Percentiles rank a stretch among this genome's conserved stretches.
Evolutionary conservation across 2,113 vertebrate genomes (phyloP).

Genomic region (Hemibagrus wyckioides): DNA sequence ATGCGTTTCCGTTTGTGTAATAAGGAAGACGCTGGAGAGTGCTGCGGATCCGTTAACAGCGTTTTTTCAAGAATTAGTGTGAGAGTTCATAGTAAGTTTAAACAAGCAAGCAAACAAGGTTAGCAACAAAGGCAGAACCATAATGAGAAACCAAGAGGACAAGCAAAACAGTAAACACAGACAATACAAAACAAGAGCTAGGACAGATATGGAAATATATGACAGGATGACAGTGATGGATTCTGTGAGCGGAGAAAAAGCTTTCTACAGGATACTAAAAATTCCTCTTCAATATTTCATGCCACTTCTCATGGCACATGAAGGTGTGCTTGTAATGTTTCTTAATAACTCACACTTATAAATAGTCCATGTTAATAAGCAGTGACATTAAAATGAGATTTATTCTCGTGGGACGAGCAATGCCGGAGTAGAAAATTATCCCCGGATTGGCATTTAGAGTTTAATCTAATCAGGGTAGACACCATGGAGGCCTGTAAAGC

Average conservation of each 20-base stretch:
- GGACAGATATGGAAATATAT: background rate
- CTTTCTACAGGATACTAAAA: background rate
- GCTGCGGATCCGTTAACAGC: background rate
- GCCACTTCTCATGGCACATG: constrained; percentile 26
- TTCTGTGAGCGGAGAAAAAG: background rate
- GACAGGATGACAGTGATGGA: background rate
- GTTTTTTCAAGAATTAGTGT: background rate
- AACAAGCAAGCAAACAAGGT: constrained; percentile 1
- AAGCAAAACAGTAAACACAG: background rate
- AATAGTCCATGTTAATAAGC: constrained; percentile 57
- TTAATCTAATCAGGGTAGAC: constrained; percentile 55
- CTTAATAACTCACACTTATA: constrained; percentile 55
- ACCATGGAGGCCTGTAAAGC: constrained; percentile 45
- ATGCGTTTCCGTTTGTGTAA: background rate
- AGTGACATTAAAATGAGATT: constrained; percentile 57
- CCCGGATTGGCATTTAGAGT: constrained; percentile 56
- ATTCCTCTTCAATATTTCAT: constrained; percentile 8
- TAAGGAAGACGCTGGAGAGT: background rate
- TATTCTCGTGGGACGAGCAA: constrained; percentile 50
- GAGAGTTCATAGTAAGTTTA: constrained; percentile 1
- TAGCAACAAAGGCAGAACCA: background rate
- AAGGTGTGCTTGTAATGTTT: constrained; percentile 45
- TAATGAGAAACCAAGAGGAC: background rate
- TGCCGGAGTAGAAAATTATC: constrained; percentile 49
- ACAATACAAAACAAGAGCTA: background rate